Evolutionary conservation across 2,113 vertebrate genomes (phyloP).

Genomic region (Circaetus cinerascens): DNA sequence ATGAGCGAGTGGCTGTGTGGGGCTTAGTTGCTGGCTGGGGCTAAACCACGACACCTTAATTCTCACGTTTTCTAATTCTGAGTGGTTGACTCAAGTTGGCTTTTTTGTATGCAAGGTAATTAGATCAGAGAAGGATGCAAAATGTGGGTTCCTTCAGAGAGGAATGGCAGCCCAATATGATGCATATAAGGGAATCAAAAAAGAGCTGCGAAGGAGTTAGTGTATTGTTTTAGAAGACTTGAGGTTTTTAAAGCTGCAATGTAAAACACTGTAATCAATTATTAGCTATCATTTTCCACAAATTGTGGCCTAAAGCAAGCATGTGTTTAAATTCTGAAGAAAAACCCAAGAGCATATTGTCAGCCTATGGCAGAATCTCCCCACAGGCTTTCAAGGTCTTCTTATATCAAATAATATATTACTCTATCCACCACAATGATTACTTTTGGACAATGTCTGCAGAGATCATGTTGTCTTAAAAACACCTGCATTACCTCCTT

Average conservation of each 20-base stretch:
- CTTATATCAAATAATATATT: not conserved
- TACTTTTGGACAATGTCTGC: not conserved
- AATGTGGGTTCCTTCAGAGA: not conserved
- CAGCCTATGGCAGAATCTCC: not conserved
- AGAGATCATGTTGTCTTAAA: not conserved
- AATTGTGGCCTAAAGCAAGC: not conserved
- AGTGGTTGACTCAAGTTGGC: not conserved
- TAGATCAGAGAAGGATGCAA: not conserved
- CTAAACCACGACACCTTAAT: not conserved
- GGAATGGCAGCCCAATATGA: not conserved
- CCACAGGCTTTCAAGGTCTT: not conserved
- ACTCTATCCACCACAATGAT: not conserved
- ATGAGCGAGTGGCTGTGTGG: no score
- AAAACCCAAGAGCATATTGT: not conserved
- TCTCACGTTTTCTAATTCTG: not conserved
- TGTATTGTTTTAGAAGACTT: not conserved
- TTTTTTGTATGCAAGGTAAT: not conserved
- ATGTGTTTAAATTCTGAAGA: not conserved
- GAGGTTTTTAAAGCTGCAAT: not conserved
- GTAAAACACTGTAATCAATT: not conserved
- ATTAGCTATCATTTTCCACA: not conserved
- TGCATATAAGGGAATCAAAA: not conserved
- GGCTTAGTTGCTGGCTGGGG: no score
- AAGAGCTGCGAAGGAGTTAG: not conserved
- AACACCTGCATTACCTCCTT: not conserved